Evolutionary conservation across 2,888 invertebrate genomes (phyloP).

Genomic region (Caenorhabditis sp.): DNA sequence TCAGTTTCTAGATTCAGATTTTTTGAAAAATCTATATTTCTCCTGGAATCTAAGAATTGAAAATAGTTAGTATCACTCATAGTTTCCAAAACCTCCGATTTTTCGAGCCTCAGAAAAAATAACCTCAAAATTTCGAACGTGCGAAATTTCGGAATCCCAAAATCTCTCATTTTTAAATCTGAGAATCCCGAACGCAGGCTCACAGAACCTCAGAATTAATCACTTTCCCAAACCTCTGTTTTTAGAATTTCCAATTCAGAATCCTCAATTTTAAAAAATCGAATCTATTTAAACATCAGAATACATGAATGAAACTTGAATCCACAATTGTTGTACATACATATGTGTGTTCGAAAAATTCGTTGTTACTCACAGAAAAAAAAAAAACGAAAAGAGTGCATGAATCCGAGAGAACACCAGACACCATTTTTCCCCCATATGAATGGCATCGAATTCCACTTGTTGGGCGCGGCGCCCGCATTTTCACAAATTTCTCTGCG

Average conservation of each 20-base stretch:
- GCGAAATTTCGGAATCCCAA: too few species aligned
- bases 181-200: neutral
- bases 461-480: neutral
- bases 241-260: neutral
- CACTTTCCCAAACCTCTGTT: too few species aligned
- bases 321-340: too few species aligned
- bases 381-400: conserved; percentile 10
- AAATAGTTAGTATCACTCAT: too few species aligned
- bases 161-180: neutral
- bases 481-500: neutral
- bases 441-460: conserved; percentile 43
- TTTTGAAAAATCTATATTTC: too few species aligned
- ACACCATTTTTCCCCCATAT: neutral
- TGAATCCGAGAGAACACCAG: neutral
- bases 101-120: too few species aligned
- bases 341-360: neutral
- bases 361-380: neutral
- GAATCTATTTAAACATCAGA: neutral
- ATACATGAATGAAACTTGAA: neutral
- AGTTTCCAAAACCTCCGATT: too few species aligned
- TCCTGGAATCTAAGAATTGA: too few species aligned
- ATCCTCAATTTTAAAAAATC: neutral
- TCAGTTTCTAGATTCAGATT: too few species aligned
- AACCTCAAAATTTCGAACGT: too few species aligned
- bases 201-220: neutral